Conservation (phyloP, 2,888 invertebrate species). For the Leptinotarsa haldemani region DNA sequence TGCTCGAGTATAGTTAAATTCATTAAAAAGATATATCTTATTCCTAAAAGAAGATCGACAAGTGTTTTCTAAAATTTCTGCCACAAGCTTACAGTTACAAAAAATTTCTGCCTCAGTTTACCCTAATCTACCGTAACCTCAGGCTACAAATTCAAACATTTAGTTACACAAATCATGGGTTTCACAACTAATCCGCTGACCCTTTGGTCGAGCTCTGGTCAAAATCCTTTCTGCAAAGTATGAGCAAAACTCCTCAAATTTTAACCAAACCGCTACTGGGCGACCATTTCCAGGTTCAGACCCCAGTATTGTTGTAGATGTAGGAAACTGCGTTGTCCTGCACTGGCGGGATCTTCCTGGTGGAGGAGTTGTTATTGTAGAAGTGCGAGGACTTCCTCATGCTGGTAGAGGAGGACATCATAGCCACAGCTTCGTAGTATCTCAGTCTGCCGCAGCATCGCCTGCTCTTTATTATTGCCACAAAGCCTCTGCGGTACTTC, state of each 20-base stretch:
- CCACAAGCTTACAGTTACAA: conserved; percentile 55
- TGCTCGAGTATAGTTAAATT: conserved; percentile 48
- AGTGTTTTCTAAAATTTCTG: conserved; percentile 41
- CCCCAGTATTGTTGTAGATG: conserved; percentile 81
- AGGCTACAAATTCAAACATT: conserved; percentile 34
- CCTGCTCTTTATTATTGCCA: conserved; percentile 86
- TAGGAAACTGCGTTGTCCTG: conserved; percentile 64
- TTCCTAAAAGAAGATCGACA: conserved; percentile 28
- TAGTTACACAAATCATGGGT: conserved; percentile 35
- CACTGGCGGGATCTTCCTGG: conserved; percentile 63
- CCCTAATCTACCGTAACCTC: conserved; percentile 31
- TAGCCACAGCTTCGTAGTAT: conserved; percentile 87
- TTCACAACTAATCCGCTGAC: conserved; percentile 29
- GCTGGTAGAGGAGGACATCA: conserved; percentile 87
- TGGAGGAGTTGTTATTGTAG: conserved; percentile 74
- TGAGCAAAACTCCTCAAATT: conserved; percentile 25
- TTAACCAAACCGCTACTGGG: conserved; percentile 17
- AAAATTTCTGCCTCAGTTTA: conserved; percentile 49
- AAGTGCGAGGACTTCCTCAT: conserved; percentile 88
- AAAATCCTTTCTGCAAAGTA: conserved; percentile 15
- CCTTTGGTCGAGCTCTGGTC: neutral
- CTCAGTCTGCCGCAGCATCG: conserved; percentile 87
- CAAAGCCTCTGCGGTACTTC: conserved; percentile 91
- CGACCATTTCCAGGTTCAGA: conserved; percentile 61
- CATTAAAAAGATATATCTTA: conserved; percentile 41